phyloP scores from a whole-genome alignment of 2,797 vertebrate genomes.

The Acridotheres tristis region DNA sequence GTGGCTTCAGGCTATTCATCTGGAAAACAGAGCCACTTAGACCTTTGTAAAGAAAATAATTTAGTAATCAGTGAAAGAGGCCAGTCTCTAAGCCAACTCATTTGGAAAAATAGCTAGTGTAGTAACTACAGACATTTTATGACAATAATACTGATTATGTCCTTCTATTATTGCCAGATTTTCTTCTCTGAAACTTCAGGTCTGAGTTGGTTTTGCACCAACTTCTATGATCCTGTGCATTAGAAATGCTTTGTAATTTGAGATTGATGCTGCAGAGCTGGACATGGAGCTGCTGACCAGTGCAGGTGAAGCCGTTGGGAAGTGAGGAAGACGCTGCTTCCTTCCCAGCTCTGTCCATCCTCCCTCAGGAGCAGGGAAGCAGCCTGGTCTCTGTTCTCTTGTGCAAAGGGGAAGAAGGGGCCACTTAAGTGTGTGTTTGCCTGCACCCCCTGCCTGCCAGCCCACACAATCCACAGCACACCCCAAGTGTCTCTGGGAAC shows the following conservation, averaged over 20 bases:
- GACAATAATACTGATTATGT: neutral
- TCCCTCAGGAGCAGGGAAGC: neutral
- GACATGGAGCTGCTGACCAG: neutral
- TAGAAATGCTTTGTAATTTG: neutral
- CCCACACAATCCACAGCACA: neutral
- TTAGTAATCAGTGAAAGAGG: neutral
- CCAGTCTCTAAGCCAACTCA: neutral
- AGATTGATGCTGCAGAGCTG: neutral
- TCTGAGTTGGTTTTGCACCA: neutral
- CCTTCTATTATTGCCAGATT: neutral
- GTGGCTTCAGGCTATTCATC: neutral
- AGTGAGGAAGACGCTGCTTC: neutral
- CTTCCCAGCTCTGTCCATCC: neutral
- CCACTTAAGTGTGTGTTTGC: neutral
- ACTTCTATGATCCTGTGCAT: neutral
- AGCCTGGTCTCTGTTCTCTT: neutral
- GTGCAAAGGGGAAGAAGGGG: neutral
- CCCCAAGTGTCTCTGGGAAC: neutral
- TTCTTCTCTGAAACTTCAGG: neutral
- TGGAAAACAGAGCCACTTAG: constrained; percentile 19
- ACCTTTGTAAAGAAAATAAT: constrained; percentile 19
- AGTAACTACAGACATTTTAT: neutral
- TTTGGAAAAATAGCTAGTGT: constrained; percentile 3
- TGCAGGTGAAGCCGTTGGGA: neutral
- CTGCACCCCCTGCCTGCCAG: neutral